Conservation (phyloP, 2,888 invertebrate genomes). For the Athalia cordata region DNA sequence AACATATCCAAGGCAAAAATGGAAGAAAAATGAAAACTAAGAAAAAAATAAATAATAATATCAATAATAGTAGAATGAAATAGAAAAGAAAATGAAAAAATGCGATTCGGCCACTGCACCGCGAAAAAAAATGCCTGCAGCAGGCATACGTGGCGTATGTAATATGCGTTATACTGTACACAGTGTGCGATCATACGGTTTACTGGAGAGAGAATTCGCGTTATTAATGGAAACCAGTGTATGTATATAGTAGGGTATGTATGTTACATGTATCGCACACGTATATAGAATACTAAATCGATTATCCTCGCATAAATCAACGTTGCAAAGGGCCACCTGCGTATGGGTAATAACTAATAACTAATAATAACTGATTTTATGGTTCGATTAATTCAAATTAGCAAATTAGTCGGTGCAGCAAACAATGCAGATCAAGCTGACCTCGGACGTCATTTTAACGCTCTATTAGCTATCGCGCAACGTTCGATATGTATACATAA, state of each 20-base stretch:
- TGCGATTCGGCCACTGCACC: too few relatives aligned
- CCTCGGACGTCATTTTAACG: slow-evolving; percentile 21
- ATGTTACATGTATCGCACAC: not conserved
- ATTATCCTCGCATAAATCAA: not conserved
- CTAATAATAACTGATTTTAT: slow-evolving; percentile 25
- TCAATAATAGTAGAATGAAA: too few relatives aligned
- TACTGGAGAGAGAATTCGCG: not conserved
- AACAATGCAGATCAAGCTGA: slow-evolving; percentile 10
- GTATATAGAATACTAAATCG: not conserved
- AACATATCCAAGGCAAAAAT: too few relatives aligned
- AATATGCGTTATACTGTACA: not conserved
- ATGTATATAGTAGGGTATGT: not conserved
- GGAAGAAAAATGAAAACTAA: too few relatives aligned
- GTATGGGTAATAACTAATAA: slow-evolving; percentile 4
- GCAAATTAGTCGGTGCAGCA: slow-evolving; percentile 27
- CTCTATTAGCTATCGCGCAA: slow-evolving; percentile 13
- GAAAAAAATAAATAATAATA: too few relatives aligned
- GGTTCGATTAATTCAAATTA: slow-evolving; percentile 35
- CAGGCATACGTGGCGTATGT: too few relatives aligned
- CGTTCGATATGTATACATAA: too few relatives aligned
- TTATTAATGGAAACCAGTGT: not conserved
- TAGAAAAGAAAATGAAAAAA: too few relatives aligned
- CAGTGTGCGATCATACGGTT: not conserved
- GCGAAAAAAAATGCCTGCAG: too few relatives aligned
- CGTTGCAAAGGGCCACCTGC: not conserved